Evolutionary conservation across 2,888 invertebrate species (phyloP).

Genomic region (Notodonta ziczac): DNA sequence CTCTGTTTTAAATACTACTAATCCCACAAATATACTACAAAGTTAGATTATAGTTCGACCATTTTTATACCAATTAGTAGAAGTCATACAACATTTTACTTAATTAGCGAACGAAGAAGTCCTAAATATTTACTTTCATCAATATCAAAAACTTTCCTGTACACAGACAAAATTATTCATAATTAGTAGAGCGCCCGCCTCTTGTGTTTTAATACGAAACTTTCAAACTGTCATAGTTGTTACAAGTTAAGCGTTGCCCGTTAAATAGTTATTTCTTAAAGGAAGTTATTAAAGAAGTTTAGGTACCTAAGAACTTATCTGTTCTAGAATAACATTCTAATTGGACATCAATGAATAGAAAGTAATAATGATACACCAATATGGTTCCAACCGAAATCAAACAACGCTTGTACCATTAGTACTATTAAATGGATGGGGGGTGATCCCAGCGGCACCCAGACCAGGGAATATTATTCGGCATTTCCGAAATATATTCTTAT

Average conservation of each 20-base stretch:
- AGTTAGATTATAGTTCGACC: too few relatives aligned
- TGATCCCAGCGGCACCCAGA: too few relatives aligned
- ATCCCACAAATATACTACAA: too few relatives aligned
- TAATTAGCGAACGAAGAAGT: constrained; percentile 29
- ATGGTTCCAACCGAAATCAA: too few relatives aligned
- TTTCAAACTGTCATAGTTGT: constrained; percentile 54
- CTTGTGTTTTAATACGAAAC: constrained; percentile 52
- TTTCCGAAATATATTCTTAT: too few relatives aligned
- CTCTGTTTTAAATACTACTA: too few relatives aligned
- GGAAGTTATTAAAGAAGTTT: constrained; percentile 53
- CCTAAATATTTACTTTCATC: constrained; percentile 25
- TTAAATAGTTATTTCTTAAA: constrained; percentile 56
- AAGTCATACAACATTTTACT: constrained; percentile 22
- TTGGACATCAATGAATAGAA: constrained; percentile 9
- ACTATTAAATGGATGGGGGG: too few relatives aligned
- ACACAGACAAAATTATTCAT: constrained; percentile 30
- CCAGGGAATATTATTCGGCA: too few relatives aligned
- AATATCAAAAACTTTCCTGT: constrained; percentile 23
- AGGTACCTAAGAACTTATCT: constrained; percentile 30
- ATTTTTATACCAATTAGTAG: background rate
- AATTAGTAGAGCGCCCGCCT: constrained; percentile 33
- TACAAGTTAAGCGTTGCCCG: constrained; percentile 52
- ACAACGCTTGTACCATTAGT: too few relatives aligned
- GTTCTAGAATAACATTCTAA: constrained; percentile 27
- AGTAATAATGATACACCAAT: too few relatives aligned